phyloP scores from a whole-genome alignment of 2,888 invertebrate species.

The Tinea semifulvella region DNA sequence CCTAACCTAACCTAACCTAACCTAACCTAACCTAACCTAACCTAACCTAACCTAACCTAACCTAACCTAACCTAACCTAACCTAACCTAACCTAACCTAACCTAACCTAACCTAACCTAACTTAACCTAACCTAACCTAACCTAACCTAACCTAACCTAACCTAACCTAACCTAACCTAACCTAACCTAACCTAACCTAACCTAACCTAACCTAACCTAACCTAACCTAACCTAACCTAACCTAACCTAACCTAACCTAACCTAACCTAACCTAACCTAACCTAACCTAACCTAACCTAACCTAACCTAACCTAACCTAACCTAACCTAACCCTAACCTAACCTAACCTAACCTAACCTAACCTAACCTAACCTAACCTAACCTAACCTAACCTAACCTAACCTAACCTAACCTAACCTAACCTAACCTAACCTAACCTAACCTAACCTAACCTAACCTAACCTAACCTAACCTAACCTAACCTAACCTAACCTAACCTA shows the following conservation, averaged over 20 bases:
- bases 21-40: too few relatives aligned
- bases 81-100: too few relatives aligned
- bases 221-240: constrained; percentile 19
- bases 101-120: too few relatives aligned
- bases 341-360: constrained; percentile 13
- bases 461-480: neutral
- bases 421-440: neutral
- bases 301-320: constrained; percentile 16
- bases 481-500: neutral
- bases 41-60: too few relatives aligned
- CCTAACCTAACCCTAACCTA: constrained; percentile 15
- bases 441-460: neutral
- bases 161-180: constrained; percentile 16
- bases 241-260: constrained; percentile 17
- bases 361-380: neutral
- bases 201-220: constrained; percentile 19
- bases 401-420: neutral
- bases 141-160: constrained; percentile 14
- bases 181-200: constrained; percentile 17
- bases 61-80: too few relatives aligned
- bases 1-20: too few relatives aligned
- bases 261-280: constrained; percentile 15
- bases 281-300: constrained; percentile 14
- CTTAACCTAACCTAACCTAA: constrained; percentile 15
- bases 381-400: neutral